A percentile compares a stretch with the other conserved stretches of the same genome.
These are phyloP conservation scores for Gila robusta DNA, from an alignment of 2,797 vertebrate species.

Conservation along the genomic window DNA sequence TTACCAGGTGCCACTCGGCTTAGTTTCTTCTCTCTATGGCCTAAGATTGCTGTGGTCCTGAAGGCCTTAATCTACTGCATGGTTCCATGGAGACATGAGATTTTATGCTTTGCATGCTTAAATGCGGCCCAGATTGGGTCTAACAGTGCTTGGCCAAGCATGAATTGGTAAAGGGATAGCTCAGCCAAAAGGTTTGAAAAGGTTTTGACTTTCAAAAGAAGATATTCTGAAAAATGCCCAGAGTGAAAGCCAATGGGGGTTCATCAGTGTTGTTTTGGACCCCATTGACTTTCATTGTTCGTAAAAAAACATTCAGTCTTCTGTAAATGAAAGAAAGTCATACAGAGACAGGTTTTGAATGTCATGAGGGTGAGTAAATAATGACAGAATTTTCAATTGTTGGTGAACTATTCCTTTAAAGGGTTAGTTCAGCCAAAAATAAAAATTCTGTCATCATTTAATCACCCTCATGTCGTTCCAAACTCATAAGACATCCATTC, in stretches of 20 bases:
- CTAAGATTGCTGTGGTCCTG: conserved; percentile 6
- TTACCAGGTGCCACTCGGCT: conserved; percentile 42
- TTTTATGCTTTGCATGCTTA: conserved; percentile 34
- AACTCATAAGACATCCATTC: not conserved
- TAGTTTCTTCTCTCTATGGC: conserved; percentile 17
- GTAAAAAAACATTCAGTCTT: not conserved
- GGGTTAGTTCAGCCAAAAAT: not conserved
- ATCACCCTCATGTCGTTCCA: not conserved
- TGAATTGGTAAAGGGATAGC: conserved; percentile 13
- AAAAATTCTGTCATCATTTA: not conserved
- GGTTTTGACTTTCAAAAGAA: not conserved
- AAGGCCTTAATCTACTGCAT: conserved; percentile 3
- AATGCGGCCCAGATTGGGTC: conserved; percentile 40
- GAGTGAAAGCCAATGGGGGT: not conserved
- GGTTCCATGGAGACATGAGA: not conserved
- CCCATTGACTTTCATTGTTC: not conserved
- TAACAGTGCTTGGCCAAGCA: conserved; percentile 41
- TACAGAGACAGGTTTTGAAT: not conserved
- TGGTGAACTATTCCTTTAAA: not conserved
- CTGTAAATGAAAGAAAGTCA: not conserved
- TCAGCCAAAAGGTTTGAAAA: not conserved
- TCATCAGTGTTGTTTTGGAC: not conserved
- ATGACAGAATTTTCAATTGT: not conserved
- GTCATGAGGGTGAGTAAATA: not conserved
- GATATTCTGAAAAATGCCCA: not conserved